These are phyloP conservation scores for Willisornis vidua DNA, from an alignment of 2,113 vertebrate species.

Conservation along the genomic window DNA sequence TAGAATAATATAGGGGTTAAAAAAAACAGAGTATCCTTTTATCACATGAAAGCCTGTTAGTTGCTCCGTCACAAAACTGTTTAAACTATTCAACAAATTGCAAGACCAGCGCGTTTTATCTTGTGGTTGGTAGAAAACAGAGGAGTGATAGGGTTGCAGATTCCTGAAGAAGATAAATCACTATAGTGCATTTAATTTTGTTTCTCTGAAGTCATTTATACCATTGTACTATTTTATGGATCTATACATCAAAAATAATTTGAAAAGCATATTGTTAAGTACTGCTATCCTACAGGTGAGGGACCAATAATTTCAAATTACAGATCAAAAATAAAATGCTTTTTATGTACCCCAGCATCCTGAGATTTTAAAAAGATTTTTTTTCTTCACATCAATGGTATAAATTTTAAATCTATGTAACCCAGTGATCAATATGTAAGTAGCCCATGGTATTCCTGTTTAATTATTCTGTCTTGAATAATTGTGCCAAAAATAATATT, in stretches of 20 bases:
- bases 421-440: neutral
- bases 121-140: neutral
- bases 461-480: neutral
- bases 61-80: neutral
- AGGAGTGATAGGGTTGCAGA: neutral
- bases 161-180: neutral
- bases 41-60: neutral
- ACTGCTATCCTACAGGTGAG: neutral
- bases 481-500: neutral
- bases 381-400: neutral
- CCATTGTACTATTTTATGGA: neutral
- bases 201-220: neutral
- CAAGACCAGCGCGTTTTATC: neutral
- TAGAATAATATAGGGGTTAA: neutral
- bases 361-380: neutral
- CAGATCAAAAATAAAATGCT: rapidly evolving
- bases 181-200: neutral
- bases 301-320: neutral
- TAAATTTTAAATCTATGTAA: neutral
- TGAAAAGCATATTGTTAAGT: neutral
- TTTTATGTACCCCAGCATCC: neutral
- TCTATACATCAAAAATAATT: neutral
- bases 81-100: neutral
- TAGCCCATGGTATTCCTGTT: neutral
- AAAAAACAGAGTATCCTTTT: neutral